phyloP scores from a whole-genome alignment of 2,113 vertebrate species.

The Gavia stellata region DNA sequence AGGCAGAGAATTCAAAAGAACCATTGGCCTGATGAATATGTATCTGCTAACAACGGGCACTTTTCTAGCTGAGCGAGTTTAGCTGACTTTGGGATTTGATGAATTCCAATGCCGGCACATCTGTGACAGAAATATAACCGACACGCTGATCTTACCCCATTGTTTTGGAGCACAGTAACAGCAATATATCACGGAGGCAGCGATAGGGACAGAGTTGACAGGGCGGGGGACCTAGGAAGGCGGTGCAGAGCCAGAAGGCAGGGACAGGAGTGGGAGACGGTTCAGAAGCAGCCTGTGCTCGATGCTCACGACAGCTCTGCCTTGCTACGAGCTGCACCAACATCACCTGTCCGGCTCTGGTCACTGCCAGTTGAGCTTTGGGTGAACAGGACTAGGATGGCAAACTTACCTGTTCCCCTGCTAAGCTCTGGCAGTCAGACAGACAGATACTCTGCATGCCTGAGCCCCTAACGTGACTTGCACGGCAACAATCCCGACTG shows the following conservation, averaged over 20 bases:
- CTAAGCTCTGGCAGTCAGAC: neutral
- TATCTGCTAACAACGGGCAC: neutral
- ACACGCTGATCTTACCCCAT: neutral
- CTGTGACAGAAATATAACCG: neutral
- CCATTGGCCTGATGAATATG: conserved; percentile 2
- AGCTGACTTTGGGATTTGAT: conserved; percentile 23
- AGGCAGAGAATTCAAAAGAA: conserved; percentile 3
- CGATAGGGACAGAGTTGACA: neutral
- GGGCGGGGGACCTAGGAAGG: neutral
- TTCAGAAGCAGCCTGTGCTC: fast-evolving
- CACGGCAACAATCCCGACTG: neutral
- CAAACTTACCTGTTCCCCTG: neutral
- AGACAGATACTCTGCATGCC: fast-evolving
- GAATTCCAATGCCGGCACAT: neutral
- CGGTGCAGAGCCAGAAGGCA: neutral
- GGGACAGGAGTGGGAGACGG: neutral
- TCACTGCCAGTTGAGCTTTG: neutral
- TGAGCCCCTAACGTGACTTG: neutral
- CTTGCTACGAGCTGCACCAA: neutral
- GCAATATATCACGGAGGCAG: neutral
- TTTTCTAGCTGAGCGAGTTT: neutral
- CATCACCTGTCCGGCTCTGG: neutral
- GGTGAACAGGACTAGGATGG: neutral
- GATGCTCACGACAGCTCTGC: neutral
- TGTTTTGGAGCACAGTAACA: neutral